phyloP scores from a whole-genome alignment of 1,140 invertebrate genomes.

The Drosophila nannoptera region DNA sequence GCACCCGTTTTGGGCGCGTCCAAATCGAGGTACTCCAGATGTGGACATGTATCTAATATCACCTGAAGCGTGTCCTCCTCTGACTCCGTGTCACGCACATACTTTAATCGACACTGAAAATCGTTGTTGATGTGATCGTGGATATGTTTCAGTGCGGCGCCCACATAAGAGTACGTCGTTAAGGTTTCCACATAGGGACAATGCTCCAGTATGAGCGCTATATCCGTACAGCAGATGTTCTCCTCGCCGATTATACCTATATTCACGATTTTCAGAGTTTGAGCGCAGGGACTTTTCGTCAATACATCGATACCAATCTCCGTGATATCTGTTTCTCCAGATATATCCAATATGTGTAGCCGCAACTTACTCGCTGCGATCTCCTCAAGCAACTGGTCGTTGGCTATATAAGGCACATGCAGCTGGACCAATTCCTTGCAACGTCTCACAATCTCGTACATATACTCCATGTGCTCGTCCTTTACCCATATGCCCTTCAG shows the following conservation, averaged over 20 bases:
- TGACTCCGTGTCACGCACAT: constrained; percentile 83
- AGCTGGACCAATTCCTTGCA: constrained; percentile 81
- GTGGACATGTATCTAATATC: constrained; percentile 82
- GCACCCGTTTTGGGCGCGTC: constrained; percentile 82
- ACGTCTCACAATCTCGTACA: constrained; percentile 82
- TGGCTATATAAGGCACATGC: constrained; percentile 84
- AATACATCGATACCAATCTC: constrained; percentile 82
- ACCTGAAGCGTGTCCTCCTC: constrained; percentile 81
- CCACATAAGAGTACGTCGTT: constrained; percentile 84
- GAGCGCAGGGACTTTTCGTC: constrained; percentile 79
- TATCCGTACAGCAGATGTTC: constrained; percentile 83
- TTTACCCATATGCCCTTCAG: constrained; percentile 85
- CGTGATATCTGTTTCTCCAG: constrained; percentile 83
- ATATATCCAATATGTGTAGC: constrained; percentile 83
- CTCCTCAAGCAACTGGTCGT: constrained; percentile 83
- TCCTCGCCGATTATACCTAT: constrained; percentile 84
- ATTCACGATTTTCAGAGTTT: constrained; percentile 82
- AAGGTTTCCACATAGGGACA: constrained; percentile 83
- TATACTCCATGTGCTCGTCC: constrained; percentile 83
- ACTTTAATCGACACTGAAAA: constrained; percentile 82
- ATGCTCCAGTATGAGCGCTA: constrained; percentile 82
- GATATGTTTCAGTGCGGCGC: constrained; percentile 81
- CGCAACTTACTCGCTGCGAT: constrained; percentile 81
- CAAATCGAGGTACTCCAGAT: constrained; percentile 82
- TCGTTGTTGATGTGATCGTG: constrained; percentile 80